phyloP scores from a whole-genome alignment of 2,797 vertebrate species.

The Fringilla coelebs region DNA sequence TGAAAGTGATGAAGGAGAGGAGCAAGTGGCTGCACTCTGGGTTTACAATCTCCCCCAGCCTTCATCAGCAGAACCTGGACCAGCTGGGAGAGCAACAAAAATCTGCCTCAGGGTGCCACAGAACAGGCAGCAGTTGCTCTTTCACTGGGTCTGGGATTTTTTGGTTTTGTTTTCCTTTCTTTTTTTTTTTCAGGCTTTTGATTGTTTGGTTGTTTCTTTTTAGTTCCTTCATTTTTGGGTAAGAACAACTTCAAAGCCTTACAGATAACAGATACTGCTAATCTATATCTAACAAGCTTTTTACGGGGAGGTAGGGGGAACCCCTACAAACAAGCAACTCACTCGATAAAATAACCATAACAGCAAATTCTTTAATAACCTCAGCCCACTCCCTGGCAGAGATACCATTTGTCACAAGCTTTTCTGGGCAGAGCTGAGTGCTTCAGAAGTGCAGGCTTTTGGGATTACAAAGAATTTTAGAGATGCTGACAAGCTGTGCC shows the following conservation, averaged over 20 bases:
- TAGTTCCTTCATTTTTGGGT: neutral
- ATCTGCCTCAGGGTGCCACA: neutral
- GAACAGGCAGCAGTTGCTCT: neutral
- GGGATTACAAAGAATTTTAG: neutral
- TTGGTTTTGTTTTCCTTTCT: neutral
- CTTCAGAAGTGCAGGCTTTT: neutral
- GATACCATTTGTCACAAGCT: neutral
- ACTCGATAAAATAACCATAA: neutral
- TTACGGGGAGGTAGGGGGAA: neutral
- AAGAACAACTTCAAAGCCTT: neutral
- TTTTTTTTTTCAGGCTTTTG: neutral
- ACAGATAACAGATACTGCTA: neutral
- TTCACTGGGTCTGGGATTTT: fast-evolving
- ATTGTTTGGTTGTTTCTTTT: neutral
- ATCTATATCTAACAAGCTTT: neutral
- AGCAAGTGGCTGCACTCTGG: neutral
- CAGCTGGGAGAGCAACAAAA: neutral
- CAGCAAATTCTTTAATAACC: neutral
- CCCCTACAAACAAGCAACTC: neutral
- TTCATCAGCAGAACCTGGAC: neutral
- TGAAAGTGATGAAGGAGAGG: neutral
- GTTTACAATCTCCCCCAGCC: neutral
- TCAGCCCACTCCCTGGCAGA: neutral
- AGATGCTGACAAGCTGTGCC: neutral
- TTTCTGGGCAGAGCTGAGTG: neutral